Evolutionary conservation across 2,797 vertebrate genomes (phyloP).

Genomic region (Halcyon chelicuti): DNA sequence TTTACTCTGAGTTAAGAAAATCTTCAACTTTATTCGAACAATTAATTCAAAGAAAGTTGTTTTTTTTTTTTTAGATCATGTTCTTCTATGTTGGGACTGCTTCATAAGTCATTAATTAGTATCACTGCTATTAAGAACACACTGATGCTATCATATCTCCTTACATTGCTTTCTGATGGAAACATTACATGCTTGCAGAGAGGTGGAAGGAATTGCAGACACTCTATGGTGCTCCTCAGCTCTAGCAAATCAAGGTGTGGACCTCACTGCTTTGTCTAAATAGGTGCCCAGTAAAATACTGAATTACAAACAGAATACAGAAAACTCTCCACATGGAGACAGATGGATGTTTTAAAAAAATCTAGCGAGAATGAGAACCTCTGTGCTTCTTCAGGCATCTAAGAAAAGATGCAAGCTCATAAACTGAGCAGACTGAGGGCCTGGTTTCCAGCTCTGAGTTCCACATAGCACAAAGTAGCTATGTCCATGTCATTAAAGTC

Average conservation of each 20-base stretch:
- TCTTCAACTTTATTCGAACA: conserved; percentile 30
- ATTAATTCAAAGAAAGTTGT: conserved; percentile 44
- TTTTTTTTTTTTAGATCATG: not conserved
- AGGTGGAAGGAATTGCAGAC: not conserved
- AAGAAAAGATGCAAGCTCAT: not conserved
- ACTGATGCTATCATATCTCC: not conserved
- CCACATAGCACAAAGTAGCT: not conserved
- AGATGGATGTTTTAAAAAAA: not conserved
- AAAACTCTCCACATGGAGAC: not conserved
- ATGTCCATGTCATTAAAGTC: not conserved
- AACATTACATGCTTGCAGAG: not conserved
- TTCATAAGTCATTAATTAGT: conserved; percentile 36
- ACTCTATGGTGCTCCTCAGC: not conserved
- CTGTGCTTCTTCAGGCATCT: not conserved
- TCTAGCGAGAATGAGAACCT: not conserved
- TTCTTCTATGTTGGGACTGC: conserved; percentile 9
- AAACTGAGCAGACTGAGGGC: not conserved
- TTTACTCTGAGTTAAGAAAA: conserved; percentile 37
- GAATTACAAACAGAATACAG: not conserved
- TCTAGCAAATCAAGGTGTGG: not conserved
- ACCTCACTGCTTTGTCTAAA: not conserved
- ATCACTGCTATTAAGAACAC: not conserved
- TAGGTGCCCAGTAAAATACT: not conserved
- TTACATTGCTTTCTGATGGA: not conserved
- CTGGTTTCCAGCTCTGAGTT: not conserved